phyloP scores from a whole-genome alignment of 1,140 invertebrate genomes.

The Xylocopa sonorina region DNA sequence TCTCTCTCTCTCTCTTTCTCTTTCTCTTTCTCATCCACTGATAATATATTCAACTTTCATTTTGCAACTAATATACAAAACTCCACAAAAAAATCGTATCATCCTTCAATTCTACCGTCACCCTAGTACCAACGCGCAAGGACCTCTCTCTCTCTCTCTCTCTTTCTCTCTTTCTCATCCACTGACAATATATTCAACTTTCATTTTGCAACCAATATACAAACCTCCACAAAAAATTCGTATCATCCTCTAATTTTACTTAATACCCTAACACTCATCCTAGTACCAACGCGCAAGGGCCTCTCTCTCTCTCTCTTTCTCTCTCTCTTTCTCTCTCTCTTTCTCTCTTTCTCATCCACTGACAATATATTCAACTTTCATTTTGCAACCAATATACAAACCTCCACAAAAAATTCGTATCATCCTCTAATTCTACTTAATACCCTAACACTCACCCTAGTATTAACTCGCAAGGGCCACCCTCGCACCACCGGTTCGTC shows the following conservation, averaged over 20 bases:
- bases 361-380: too few relatives aligned
- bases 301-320: too few relatives aligned
- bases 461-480: background rate
- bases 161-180: too few relatives aligned
- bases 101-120: background rate
- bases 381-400: background rate
- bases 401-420: background rate
- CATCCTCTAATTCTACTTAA: background rate
- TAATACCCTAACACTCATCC: too few relatives aligned
- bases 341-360: too few relatives aligned
- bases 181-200: too few relatives aligned
- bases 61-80: background rate
- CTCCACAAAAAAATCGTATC: background rate
- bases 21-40: too few relatives aligned
- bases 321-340: too few relatives aligned
- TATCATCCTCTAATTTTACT: background rate
- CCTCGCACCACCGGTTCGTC: background rate
- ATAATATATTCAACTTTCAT: background rate
- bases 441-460: too few relatives aligned
- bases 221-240: background rate
- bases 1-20: too few relatives aligned
- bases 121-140: background rate
- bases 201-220: background rate
- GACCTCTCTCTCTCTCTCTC: too few relatives aligned
- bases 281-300: background rate